These are phyloP conservation scores for Bombus huntii DNA, from an alignment of 1,140 invertebrate species.

Conservation along the genomic window DNA sequence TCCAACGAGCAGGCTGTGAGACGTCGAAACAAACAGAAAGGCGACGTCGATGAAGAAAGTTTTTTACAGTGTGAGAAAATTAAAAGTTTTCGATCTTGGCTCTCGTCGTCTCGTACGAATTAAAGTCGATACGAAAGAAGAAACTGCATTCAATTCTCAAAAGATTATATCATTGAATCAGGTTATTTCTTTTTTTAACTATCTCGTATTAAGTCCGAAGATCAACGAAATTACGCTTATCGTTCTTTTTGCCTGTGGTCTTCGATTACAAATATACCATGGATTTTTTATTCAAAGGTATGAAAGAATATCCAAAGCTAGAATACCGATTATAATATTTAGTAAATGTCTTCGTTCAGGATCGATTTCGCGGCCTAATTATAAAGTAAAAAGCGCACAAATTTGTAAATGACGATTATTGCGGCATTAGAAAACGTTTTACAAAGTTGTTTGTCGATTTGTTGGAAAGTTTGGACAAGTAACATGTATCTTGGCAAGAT, in stretches of 20 bases:
- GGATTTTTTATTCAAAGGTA: not conserved
- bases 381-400: not conserved
- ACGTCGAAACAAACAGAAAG: not conserved
- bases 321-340: no score
- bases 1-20: not conserved
- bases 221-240: not conserved
- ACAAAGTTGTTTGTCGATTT: not conserved
- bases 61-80: not conserved
- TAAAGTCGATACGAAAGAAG: not conserved
- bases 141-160: not conserved
- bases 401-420: not conserved
- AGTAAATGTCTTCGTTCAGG: not conserved
- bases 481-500: conserved; percentile 1
- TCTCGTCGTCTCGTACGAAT: not conserved
- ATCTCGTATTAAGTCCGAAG: no score
- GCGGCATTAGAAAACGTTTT: not conserved
- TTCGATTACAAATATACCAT: not conserved
- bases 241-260: not conserved
- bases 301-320: no score
- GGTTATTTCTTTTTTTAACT: no score
- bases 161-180: no score
- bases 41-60: not conserved
- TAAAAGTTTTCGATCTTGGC: no score
- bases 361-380: not conserved
- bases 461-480: not conserved